phyloP scores from a whole-genome alignment of 2,113 vertebrate species.

The Phyllostomus discolor region DNA sequence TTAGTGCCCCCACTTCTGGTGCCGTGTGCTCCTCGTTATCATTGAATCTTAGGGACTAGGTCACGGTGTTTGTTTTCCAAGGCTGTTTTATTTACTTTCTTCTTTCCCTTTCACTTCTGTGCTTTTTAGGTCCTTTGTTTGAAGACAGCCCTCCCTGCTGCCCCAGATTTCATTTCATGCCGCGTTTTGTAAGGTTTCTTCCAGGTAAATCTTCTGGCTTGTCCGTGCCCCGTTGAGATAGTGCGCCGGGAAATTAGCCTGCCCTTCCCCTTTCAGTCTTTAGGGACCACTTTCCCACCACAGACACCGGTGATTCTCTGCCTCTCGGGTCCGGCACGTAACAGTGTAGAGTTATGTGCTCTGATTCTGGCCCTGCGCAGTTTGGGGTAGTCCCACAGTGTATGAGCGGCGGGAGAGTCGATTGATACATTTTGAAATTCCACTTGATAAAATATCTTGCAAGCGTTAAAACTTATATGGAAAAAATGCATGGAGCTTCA shows the following conservation, averaged over 20 bases:
- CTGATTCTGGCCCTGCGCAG: neutral
- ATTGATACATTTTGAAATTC: slow-evolving; percentile 36
- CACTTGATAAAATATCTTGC: neutral
- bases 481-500: slow-evolving; percentile 14
- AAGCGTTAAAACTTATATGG: neutral
- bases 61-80: neutral
- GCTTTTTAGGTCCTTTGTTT: slow-evolving; percentile 86
- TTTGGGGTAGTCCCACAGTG: neutral
- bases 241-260: slow-evolving; percentile 35
- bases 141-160: slow-evolving; percentile 84
- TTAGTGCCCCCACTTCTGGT: neutral
- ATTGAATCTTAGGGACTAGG: slow-evolving; percentile 41
- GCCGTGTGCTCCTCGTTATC: neutral
- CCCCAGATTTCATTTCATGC: slow-evolving; percentile 97
- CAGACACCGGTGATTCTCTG: slow-evolving; percentile 1
- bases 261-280: neutral
- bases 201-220: slow-evolving; percentile 85
- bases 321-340: neutral
- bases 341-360: neutral
- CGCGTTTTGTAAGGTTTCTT: slow-evolving; percentile 95
- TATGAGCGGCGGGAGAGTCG: neutral
- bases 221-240: slow-evolving; percentile 34
- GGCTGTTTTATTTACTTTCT: slow-evolving; percentile 4
- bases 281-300: neutral
- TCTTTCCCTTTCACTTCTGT: slow-evolving; percentile 24